Percentiles rank a stretch among this genome's conserved stretches.
Evolutionary conservation across 2,888 invertebrate species (phyloP).

Genomic region (Diarsia dahlii): DNA sequence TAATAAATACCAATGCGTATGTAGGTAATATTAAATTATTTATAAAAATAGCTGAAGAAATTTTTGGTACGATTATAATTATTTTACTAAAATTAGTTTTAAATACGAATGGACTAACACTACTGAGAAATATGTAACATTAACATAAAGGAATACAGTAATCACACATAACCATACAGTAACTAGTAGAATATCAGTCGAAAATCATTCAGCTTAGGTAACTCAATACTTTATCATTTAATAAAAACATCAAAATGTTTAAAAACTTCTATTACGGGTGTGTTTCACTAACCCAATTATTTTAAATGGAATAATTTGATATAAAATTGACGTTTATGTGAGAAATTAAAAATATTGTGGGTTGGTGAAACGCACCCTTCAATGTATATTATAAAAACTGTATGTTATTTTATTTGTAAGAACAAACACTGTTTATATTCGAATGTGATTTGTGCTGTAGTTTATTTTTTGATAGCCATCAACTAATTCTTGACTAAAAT

Average conservation of each 20-base stretch:
- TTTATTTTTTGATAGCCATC: slow-evolving; percentile 44
- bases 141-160: slow-evolving; percentile 75
- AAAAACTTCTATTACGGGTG: slow-evolving; percentile 31
- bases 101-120: slow-evolving; percentile 69
- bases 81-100: slow-evolving; percentile 67
- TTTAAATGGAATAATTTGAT: slow-evolving; percentile 27
- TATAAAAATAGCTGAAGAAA: slow-evolving; percentile 83
- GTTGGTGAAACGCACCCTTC: slow-evolving; percentile 36
- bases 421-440: slow-evolving; percentile 27
- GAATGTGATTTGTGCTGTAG: slow-evolving; percentile 26
- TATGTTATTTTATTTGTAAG: slow-evolving; percentile 37
- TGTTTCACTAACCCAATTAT: slow-evolving; percentile 30
- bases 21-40: slow-evolving; percentile 69
- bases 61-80: slow-evolving; percentile 83
- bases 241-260: slow-evolving; percentile 64
- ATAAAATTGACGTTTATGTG: slow-evolving; percentile 44
- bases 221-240: slow-evolving; percentile 70
- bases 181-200: slow-evolving; percentile 80
- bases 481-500: neutral
- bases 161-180: slow-evolving; percentile 70
- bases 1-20: slow-evolving; percentile 72
- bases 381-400: slow-evolving; percentile 44
- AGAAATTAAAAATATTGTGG: slow-evolving; percentile 6
- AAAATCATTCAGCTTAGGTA: slow-evolving; percentile 80
- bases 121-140: slow-evolving; percentile 78